Percentiles rank a stretch among this genome's conserved stretches.
These are phyloP conservation scores for Hoplostethus mediterraneus DNA, from an alignment of 2,797 vertebrate genomes.

Conservation along the genomic window DNA sequence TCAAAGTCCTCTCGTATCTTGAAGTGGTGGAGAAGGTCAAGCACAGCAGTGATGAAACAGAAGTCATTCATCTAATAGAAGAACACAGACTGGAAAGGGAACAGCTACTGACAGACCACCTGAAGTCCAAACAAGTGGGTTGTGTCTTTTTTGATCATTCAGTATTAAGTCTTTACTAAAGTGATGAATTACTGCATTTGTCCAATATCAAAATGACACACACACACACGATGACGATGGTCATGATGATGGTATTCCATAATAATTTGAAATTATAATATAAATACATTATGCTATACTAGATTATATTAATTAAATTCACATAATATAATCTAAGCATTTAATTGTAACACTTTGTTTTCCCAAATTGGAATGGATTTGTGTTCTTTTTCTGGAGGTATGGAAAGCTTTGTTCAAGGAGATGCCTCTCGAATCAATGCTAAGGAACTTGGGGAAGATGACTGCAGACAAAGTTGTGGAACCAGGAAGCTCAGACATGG, in stretches of 20 bases:
- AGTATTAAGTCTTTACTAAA: not conserved
- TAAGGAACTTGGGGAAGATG: slow-evolving; percentile 92
- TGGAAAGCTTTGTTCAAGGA: slow-evolving; percentile 94
- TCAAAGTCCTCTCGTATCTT: slow-evolving; percentile 89
- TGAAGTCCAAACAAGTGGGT: slow-evolving; percentile 92
- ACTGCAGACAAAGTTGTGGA: slow-evolving; percentile 89
- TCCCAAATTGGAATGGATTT: too few relatives aligned
- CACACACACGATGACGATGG: not conserved
- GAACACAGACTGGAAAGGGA: slow-evolving; percentile 91
- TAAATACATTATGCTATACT: too few relatives aligned
- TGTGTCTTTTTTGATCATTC: not conserved
- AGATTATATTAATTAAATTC: too few relatives aligned
- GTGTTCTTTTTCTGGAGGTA: slow-evolving; percentile 77
- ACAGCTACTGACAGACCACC: slow-evolving; percentile 91
- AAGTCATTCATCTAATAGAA: slow-evolving; percentile 92
- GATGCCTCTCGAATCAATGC: slow-evolving; percentile 88
- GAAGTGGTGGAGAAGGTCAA: slow-evolving; percentile 94
- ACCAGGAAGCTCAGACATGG: slow-evolving; percentile 87
- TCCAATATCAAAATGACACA: too few relatives aligned
- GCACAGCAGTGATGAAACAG: slow-evolving; percentile 90
- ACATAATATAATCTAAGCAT: not conserved
- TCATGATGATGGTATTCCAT: too few relatives aligned
- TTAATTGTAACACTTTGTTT: not conserved
- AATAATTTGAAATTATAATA: too few relatives aligned
- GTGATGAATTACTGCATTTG: not conserved